These are phyloP conservation scores for Coccyzus lansbergi DNA, from an alignment of 2,797 vertebrate genomes.

Conservation along the genomic window DNA sequence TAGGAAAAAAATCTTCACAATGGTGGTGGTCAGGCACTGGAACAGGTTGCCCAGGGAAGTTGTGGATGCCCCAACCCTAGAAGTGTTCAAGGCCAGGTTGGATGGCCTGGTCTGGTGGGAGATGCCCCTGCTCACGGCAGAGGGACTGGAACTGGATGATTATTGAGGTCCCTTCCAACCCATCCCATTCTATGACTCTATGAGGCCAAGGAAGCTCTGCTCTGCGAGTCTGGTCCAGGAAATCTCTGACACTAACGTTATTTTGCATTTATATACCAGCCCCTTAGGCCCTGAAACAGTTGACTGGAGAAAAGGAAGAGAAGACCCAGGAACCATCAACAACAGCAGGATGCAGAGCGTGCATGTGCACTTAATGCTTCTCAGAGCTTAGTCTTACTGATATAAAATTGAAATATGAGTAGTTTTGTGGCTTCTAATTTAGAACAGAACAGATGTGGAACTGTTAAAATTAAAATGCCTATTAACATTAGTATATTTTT, in stretches of 20 bases:
- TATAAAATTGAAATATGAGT: constrained; percentile 24
- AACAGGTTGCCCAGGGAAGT: too few relatives aligned
- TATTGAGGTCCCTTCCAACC: too few relatives aligned
- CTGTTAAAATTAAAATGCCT: constrained; percentile 17
- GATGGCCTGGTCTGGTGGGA: too few relatives aligned
- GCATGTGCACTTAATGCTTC: background rate
- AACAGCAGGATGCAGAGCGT: background rate
- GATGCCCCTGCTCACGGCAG: too few relatives aligned
- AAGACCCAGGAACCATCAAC: background rate
- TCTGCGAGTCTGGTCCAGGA: background rate
- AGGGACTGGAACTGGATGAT: too few relatives aligned
- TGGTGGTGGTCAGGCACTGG: too few relatives aligned
- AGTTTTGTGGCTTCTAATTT: constrained; percentile 1
- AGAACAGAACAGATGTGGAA: constrained; percentile 1
- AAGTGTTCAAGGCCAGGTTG: too few relatives aligned
- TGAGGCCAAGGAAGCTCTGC: background rate
- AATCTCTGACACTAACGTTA: background rate
- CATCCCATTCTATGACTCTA: background rate
- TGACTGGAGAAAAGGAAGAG: background rate
- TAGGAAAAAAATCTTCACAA: too few relatives aligned
- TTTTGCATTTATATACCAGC: background rate
- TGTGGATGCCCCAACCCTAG: too few relatives aligned
- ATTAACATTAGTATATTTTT: constrained; percentile 16
- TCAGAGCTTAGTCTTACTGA: background rate
- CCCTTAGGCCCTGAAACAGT: background rate